A percentile compares a stretch with the other conserved stretches of the same genome.
These are phyloP conservation scores for Nothoprocta perdicaria DNA, from an alignment of 2,113 vertebrate species.

Conservation along the genomic window DNA sequence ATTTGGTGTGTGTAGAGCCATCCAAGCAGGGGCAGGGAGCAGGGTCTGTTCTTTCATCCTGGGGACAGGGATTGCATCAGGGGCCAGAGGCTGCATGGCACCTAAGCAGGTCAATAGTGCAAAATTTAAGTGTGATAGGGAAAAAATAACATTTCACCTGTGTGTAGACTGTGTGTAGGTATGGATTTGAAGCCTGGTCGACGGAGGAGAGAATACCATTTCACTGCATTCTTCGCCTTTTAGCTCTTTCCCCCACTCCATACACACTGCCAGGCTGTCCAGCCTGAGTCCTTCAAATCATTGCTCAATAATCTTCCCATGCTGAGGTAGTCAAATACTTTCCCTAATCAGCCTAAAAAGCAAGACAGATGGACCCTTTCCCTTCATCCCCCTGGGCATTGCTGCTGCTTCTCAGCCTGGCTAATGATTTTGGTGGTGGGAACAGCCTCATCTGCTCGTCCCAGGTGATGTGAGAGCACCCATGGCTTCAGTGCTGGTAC, in stretches of 20 bases:
- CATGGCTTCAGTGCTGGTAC: neutral
- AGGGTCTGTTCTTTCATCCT: neutral
- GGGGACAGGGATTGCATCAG: neutral
- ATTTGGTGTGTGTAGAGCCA: accelerated
- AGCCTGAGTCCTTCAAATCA: neutral
- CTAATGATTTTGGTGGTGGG: neutral
- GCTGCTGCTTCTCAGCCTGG: neutral
- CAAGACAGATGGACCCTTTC: conserved; percentile 1
- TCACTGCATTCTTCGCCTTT: neutral
- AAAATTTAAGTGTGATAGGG: neutral
- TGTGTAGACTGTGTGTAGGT: neutral
- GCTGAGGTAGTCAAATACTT: conserved; percentile 12
- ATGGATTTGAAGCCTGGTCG: neutral
- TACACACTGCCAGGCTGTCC: accelerated
- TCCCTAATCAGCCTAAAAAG: conserved; percentile 16
- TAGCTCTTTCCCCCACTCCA: neutral
- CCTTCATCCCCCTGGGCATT: neutral
- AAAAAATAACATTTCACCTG: neutral
- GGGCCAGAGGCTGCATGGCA: neutral
- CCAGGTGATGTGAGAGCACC: neutral
- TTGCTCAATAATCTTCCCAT: neutral
- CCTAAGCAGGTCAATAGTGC: neutral
- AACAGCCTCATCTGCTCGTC: neutral
- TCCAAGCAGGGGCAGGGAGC: accelerated
- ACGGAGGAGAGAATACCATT: neutral